Conservation (phyloP, 2,797 vertebrate genomes). For the Eurystomus glaucurus region DNA sequence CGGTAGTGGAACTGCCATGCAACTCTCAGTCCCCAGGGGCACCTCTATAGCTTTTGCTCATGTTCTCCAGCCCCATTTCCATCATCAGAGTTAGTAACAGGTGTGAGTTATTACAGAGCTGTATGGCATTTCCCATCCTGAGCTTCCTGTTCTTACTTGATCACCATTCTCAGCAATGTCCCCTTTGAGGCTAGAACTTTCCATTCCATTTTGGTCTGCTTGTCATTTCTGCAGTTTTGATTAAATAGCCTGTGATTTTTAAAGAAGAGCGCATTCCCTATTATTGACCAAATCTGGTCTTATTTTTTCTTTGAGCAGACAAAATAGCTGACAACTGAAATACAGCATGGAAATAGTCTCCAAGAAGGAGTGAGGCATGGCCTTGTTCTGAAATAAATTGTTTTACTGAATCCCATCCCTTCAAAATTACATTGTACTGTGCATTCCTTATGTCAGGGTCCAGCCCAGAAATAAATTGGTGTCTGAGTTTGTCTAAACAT, state of each 20-base stretch:
- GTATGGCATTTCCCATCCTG: neutral
- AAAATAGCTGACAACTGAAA: conserved; percentile 23
- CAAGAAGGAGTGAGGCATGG: neutral
- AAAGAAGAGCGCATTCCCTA: neutral
- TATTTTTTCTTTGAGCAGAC: neutral
- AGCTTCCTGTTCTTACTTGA: neutral
- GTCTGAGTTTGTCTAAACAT: neutral
- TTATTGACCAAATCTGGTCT: neutral
- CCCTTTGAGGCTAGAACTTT: neutral
- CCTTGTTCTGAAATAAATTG: neutral
- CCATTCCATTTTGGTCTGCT: neutral
- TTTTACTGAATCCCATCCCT: neutral
- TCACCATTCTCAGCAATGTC: neutral
- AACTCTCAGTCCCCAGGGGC: neutral
- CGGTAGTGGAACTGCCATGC: neutral
- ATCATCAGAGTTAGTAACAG: neutral
- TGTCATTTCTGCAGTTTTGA: neutral
- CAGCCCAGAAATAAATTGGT: neutral
- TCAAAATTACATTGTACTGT: neutral
- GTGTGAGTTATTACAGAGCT: neutral
- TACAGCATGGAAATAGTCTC: neutral
- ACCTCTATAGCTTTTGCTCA: neutral
- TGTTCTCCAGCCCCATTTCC: neutral
- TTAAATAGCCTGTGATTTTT: neutral
- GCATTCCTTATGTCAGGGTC: neutral